phyloP scores from a whole-genome alignment of 2,113 vertebrate species.

The Saccopteryx bilineata region DNA sequence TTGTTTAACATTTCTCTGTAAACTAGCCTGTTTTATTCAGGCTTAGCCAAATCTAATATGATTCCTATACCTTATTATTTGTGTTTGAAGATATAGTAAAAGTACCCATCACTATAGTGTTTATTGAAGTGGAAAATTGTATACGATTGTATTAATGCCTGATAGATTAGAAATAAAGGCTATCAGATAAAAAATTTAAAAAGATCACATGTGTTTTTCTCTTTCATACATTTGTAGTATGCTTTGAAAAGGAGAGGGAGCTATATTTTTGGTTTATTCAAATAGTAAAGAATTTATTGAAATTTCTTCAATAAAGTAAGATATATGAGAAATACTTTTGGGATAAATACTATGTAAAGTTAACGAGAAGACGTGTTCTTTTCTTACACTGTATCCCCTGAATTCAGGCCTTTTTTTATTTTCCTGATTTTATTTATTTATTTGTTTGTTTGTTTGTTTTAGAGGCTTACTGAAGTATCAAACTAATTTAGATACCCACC shows the following conservation, averaged over 20 bases:
- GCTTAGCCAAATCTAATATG: neutral
- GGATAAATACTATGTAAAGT: neutral
- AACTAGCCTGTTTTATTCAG: constrained; percentile 6
- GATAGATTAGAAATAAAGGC: neutral
- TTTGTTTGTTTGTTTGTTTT: constrained; percentile 72
- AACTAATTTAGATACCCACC: constrained; percentile 94
- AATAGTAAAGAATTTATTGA: neutral
- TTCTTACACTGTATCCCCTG: constrained; percentile 18
- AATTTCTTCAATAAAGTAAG: constrained; percentile 51
- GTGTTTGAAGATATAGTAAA: constrained; percentile 24
- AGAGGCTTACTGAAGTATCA: constrained; percentile 98
- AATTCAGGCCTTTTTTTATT: neutral
- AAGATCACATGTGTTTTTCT: neutral
- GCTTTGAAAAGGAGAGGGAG: neutral
- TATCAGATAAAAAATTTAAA: neutral
- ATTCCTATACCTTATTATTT: constrained; percentile 62
- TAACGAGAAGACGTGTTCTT: constrained; percentile 44
- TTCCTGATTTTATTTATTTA: constrained; percentile 25
- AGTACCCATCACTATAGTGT: neutral
- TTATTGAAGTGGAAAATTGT: constrained; percentile 62
- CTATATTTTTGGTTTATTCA: neutral
- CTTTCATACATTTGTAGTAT: neutral
- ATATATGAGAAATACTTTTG: neutral
- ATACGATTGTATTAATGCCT: neutral
- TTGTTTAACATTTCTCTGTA: neutral